Base-by-base conservation (phyloP, 2,888 invertebrate species). In the Shargacucullia verbasci region DNA sequence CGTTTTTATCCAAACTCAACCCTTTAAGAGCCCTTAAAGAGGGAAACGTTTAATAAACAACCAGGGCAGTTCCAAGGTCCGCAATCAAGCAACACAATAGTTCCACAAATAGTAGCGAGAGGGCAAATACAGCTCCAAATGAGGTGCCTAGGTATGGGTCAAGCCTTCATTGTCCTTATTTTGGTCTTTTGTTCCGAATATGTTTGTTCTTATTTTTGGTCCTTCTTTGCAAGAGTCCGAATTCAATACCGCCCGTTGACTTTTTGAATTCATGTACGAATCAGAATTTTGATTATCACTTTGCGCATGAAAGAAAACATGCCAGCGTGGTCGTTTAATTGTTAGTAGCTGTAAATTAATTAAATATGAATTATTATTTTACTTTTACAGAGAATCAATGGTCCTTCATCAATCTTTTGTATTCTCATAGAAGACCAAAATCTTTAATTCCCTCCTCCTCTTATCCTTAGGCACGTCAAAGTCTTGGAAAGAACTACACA, bases 401-500 rank as follows among this genome's bases (percentile, higher is more conserved):
- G 13, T 1, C 7, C 13, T 15, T 1, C 1, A 9, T 12, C 31
- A 10, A 20, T n/a, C 27, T 27, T 37, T 2, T 14, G 15, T 46
- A 11, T 38, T 25, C 6, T 0, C 13, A 40, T 27, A 48, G 45
- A 39, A 48, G 14, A 38, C 46, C 7, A 3, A 20, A 20, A 20
- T 47, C 27, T 43, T 15, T 38, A 8, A n/a, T 25, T 44, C 27
- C 39, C 25, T 49, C 20, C 59, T 43, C 54, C 29, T 47, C 13
- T 43, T 57, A 37, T 47, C 13, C 55, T 14, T 15, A 14, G 29
- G 13, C 34, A 31, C 62, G 58, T 68, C 68, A 77, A 72, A 76
- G 76, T 74, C 71, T 72, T 48, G 29, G 60, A 70, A 79, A 80
- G 79, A 79, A 79, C 70, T 76, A 77, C 76, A 68, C 59, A 74